Percentiles rank a stretch among this genome's conserved stretches.
Evolutionary conservation across 2,113 vertebrate genomes (phyloP).

Genomic region (Lates calcarifer): DNA sequence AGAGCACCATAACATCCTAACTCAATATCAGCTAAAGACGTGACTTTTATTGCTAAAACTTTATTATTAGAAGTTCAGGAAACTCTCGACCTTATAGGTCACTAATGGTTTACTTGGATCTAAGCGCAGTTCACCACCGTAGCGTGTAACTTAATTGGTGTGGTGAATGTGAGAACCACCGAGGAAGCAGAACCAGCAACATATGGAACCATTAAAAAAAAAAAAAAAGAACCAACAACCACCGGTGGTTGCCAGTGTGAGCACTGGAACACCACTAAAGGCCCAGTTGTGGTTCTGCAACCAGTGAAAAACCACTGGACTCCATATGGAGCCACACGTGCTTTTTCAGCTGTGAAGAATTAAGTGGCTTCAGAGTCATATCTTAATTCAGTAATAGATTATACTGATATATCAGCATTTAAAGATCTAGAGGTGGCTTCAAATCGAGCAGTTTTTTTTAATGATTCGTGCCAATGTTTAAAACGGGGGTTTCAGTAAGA

Average conservation of each 20-base stretch:
- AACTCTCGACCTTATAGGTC: slow-evolving; percentile 28
- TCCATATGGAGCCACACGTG: slow-evolving; percentile 52
- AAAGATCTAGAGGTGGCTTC: background rate
- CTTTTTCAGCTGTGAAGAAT: slow-evolving; percentile 45
- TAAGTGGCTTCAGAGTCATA: background rate
- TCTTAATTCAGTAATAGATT: too few species aligned
- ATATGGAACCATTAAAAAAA: slow-evolving; percentile 51
- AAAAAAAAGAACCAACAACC: slow-evolving; percentile 38
- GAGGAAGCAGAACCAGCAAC: slow-evolving; percentile 61
- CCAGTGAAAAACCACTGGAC: slow-evolving; percentile 59
- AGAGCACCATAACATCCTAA: background rate
- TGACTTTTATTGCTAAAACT: slow-evolving; percentile 4
- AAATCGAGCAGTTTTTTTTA: background rate
- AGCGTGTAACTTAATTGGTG: slow-evolving; percentile 63
- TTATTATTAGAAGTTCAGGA: background rate
- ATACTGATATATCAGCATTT: background rate
- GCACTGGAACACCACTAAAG: slow-evolving; percentile 50
- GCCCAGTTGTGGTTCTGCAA: slow-evolving; percentile 71
- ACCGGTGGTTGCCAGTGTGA: slow-evolving; percentile 35
- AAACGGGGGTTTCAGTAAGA: too few species aligned
- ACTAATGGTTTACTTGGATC: slow-evolving; percentile 54
- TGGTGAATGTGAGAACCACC: slow-evolving; percentile 72
- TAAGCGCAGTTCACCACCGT: slow-evolving; percentile 50
- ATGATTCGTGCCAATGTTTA: background rate
- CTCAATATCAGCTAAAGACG: background rate